A percentile compares a stretch with the other conserved stretches of the same genome.
Evolutionary conservation across 2,888 invertebrate species (phyloP).

Genomic region (Oscheius sp.): DNA sequence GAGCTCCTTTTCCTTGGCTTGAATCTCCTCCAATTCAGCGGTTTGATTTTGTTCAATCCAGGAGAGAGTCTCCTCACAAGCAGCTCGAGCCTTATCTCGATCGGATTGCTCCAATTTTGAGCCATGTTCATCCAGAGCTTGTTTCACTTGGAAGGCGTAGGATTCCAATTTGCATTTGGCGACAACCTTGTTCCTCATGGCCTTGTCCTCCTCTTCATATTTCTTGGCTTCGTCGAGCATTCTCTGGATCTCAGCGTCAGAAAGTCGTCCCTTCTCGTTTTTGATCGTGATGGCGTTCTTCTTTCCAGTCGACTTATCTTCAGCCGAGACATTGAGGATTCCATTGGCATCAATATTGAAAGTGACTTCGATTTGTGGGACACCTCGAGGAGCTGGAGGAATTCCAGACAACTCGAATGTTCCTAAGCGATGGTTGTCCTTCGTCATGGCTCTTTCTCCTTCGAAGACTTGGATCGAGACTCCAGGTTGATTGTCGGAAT

Average conservation of each 20-base stretch:
- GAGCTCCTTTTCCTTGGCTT: slow-evolving; percentile 57
- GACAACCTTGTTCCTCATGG: slow-evolving; percentile 75
- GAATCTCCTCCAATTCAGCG: slow-evolving; percentile 79
- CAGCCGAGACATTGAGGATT: slow-evolving; percentile 66
- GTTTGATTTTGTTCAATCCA: slow-evolving; percentile 77
- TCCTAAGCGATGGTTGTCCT: slow-evolving; percentile 71
- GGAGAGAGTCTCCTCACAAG: slow-evolving; percentile 87
- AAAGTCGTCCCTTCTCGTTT: slow-evolving; percentile 80
- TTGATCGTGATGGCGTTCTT: slow-evolving; percentile 47
- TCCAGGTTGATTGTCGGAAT: slow-evolving; percentile 88
- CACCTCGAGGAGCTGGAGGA: slow-evolving; percentile 69
- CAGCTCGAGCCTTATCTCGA: slow-evolving; percentile 82
- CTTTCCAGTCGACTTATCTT: slow-evolving; percentile 42
- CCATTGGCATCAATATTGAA: slow-evolving; percentile 72
- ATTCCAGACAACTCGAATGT: slow-evolving; percentile 72
- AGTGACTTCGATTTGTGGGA: slow-evolving; percentile 75
- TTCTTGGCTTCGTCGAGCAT: slow-evolving; percentile 90
- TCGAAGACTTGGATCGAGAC: slow-evolving; percentile 85
- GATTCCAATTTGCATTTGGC: slow-evolving; percentile 87
- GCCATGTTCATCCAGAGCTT: slow-evolving; percentile 74
- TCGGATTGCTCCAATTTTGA: slow-evolving; percentile 86
- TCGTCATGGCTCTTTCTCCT: slow-evolving; percentile 73
- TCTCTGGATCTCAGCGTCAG: slow-evolving; percentile 87
- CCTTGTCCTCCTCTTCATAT: slow-evolving; percentile 79
- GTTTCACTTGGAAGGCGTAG: slow-evolving; percentile 75